These are phyloP conservation scores for Chaunax sp. DNA, from an alignment of 2,797 vertebrate species.

Conservation along the genomic window DNA sequence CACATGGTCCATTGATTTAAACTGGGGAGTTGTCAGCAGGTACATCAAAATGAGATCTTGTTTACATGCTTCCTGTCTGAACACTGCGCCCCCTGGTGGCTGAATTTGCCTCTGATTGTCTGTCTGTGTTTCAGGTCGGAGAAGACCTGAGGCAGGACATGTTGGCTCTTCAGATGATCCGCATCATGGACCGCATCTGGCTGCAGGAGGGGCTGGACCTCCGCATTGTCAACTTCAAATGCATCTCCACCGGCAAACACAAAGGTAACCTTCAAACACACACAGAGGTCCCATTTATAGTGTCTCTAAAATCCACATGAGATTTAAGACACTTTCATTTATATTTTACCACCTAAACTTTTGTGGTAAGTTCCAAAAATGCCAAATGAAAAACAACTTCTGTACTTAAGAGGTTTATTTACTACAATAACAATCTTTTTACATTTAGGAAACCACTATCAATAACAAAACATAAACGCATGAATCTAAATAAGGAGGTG, in stretches of 20 bases:
- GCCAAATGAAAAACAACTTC: too few species aligned
- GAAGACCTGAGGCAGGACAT: conserved; percentile 99
- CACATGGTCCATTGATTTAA: background rate
- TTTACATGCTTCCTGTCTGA: background rate
- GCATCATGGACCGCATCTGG: conserved; percentile 99
- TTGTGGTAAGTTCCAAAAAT: too few species aligned
- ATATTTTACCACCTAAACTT: too few species aligned
- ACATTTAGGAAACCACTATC: too few species aligned
- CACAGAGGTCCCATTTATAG: background rate
- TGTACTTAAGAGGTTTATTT: too few species aligned
- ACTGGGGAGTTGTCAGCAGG: background rate
- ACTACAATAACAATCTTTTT: too few species aligned
- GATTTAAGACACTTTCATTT: too few species aligned
- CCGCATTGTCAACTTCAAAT: conserved; percentile 97
- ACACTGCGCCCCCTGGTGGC: conserved; percentile 68
- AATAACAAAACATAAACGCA: too few species aligned
- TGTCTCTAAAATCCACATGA: background rate
- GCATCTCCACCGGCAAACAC: conserved; percentile 96
- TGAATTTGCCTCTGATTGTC: background rate
- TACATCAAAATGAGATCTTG: background rate
- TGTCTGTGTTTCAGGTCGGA: conserved; percentile 86
- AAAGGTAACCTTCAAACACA: conserved; percentile 82
- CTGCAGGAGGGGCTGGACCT: conserved; percentile 96
- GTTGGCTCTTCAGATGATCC: conserved; percentile 99
- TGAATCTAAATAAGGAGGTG: too few species aligned